Conservation (phyloP, 2,797 vertebrate species). For the Cyclopterus lumpus region DNA sequence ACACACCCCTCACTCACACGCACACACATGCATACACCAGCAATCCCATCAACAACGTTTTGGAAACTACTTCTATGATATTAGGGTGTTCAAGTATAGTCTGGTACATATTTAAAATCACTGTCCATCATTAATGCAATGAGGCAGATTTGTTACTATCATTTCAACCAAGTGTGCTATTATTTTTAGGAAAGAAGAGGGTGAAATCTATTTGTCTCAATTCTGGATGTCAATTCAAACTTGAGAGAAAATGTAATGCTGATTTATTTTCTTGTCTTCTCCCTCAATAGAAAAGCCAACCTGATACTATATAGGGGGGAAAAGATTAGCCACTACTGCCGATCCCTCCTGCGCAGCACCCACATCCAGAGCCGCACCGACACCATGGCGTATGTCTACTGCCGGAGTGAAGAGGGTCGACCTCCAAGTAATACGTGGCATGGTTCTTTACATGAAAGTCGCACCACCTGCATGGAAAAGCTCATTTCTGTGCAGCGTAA, state of each 20-base stretch:
- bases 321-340: constrained; percentile 89
- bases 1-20: not conserved
- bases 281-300: constrained; percentile 90
- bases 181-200: not conserved
- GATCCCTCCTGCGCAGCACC: constrained; percentile 90
- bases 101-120: not conserved
- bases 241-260: not conserved
- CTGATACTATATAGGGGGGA: constrained; percentile 93
- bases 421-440: constrained; percentile 88
- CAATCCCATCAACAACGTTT: not conserved
- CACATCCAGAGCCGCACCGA: constrained; percentile 98
- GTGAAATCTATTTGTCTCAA: not conserved
- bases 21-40: not conserved
- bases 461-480: constrained; percentile 92
- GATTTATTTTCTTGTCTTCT: not conserved
- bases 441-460: constrained; percentile 92
- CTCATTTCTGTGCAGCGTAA: constrained; percentile 95
- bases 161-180: not conserved
- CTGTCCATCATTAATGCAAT: not conserved
- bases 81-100: not conserved
- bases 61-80: not conserved
- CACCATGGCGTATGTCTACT: constrained; percentile 92
- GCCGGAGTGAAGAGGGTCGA: constrained; percentile 89
- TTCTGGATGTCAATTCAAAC: not conserved
- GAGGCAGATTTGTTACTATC: not conserved